phyloP scores from a whole-genome alignment of 2,888 invertebrate species.

The Himalopsyche kuldschensis region DNA sequence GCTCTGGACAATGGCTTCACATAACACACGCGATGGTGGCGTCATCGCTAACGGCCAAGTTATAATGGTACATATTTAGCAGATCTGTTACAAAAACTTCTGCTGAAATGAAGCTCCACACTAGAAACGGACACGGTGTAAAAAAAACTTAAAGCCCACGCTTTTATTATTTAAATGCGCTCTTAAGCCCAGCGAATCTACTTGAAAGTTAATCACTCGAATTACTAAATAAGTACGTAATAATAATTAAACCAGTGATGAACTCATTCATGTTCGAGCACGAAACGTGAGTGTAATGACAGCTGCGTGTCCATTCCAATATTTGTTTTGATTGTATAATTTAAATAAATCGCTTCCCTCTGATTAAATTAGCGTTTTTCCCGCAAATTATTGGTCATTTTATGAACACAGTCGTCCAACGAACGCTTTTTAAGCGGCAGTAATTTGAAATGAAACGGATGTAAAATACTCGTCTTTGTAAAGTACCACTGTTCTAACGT shows the following conservation, averaged over 20 bases:
- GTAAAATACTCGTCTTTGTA: not conserved
- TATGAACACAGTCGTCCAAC: not conserved
- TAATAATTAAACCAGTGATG: not conserved
- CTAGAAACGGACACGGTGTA: too few species aligned
- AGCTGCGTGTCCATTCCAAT: not conserved
- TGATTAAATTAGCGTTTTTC: not conserved
- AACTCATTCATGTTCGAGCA: not conserved
- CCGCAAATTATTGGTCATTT: not conserved
- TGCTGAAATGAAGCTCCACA: too few species aligned
- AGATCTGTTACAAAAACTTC: too few species aligned
- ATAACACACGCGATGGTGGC: too few species aligned
- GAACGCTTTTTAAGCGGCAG: not conserved
- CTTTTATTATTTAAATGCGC: too few species aligned
- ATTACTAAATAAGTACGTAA: not conserved
- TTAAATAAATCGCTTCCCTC: not conserved
- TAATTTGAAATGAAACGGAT: not conserved
- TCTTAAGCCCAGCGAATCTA: too few species aligned
- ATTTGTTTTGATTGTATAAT: not conserved
- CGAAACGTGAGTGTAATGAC: not conserved
- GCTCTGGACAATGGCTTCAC: too few species aligned
- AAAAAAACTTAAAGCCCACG: too few species aligned
- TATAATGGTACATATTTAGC: too few species aligned
- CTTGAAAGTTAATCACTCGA: too few species aligned
- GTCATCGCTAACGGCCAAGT: too few species aligned
- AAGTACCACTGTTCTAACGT: not conserved